Conservation (phyloP, 2,888 invertebrate genomes). For the Eilema griseolum region DNA sequence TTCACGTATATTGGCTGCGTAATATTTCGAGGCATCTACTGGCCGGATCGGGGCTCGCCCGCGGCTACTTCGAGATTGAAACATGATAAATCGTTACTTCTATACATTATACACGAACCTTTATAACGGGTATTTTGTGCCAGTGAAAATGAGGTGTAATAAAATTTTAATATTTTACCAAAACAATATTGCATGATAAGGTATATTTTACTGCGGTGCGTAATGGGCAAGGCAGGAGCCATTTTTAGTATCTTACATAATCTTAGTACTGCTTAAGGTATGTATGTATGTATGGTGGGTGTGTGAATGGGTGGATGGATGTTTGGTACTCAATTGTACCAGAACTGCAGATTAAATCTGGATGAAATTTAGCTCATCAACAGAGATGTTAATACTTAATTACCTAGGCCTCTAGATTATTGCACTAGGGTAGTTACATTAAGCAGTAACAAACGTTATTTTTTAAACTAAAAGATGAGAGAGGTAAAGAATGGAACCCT, state of each 20-base stretch:
- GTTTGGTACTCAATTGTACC: too few species aligned
- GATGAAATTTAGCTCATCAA: too few species aligned
- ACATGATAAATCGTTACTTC: slow-evolving; percentile 74
- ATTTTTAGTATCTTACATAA: not conserved
- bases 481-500: too few species aligned
- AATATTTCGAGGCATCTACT: slow-evolving; percentile 57
- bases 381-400: too few species aligned
- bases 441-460: too few species aligned
- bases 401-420: too few species aligned
- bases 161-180: slow-evolving; percentile 66
- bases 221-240: not conserved
- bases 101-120: slow-evolving; percentile 54
- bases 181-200: slow-evolving; percentile 57
- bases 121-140: slow-evolving; percentile 63
- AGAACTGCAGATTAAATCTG: too few species aligned
- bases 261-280: not conserved
- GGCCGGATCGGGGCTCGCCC: slow-evolving; percentile 51
- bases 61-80: slow-evolving; percentile 69
- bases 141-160: slow-evolving; percentile 65
- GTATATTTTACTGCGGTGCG: not conserved
- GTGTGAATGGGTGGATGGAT: too few species aligned
- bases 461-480: too few species aligned
- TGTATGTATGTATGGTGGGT: not conserved
- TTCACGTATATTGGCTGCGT: slow-evolving; percentile 47
- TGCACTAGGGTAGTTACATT: too few species aligned